Base-by-base conservation (phyloP, 2,113 vertebrate species). In the Meriones unguiculatus region DNA sequence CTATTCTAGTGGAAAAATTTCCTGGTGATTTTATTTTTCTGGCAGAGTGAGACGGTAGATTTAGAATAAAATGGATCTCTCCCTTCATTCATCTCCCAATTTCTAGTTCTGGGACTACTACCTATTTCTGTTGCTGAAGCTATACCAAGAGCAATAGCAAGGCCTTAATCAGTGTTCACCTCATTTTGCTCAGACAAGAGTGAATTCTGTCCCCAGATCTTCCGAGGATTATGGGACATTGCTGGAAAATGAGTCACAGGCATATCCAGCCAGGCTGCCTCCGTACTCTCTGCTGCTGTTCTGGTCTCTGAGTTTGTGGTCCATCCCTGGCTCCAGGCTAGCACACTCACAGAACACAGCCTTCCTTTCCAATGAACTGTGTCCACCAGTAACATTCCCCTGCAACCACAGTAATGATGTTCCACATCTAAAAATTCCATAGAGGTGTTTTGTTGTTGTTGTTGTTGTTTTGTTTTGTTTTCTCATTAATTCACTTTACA, bases 201-300 rank as follows among this genome's bases (percentile, higher is more conserved):
- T 52, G 32, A 35, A 25, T 72, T 25, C 38, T 65, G 30, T 32
- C 22, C 17, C 57, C 52, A 6, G 72, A 14, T 67, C 84, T 78
- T 85, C 24, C 64, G 25, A 65, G 76, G 30, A 72, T 46, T 46
- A 18, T 7, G 52, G 17, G 38, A 15, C n/a, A 11, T 35, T 54
- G 52, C 69, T 30, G 24, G n/a, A 6, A 18, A 7, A 0, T 7
- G 90, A 76, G 52, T 88, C 82, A 38, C 38, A 12, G 11, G 30
- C 4, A 2, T 8, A 8, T 22, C 67, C 52, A 11, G 14, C 52
- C 46, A 18, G 67, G 3, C 14, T 7, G 2, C 2, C 35, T 35
- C 11, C 1, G 28, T 4, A 13, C 1, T 9, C 67, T 24, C n/a
- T 5, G 20, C 24, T 6, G 15, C 5, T 35, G 38, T 3, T 2